Evolutionary conservation across 2,797 vertebrate genomes (phyloP).

Genomic region (Poeciliopsis gracilis): DNA sequence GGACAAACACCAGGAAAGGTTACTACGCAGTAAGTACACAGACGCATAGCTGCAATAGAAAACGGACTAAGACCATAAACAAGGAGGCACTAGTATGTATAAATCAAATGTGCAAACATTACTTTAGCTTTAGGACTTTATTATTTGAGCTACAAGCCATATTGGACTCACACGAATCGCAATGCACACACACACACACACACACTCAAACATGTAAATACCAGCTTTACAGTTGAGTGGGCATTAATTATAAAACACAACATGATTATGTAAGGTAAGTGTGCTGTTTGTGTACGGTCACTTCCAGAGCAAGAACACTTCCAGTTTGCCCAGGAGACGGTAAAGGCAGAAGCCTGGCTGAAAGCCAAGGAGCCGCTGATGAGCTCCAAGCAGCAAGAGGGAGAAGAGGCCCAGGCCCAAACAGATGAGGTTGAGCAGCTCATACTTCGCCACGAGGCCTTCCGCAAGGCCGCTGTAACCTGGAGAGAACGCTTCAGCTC

Average conservation of each 20-base stretch:
- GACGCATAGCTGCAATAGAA: slow-evolving; percentile 19
- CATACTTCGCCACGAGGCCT: slow-evolving; percentile 94
- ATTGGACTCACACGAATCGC: not conserved
- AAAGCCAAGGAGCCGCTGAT: slow-evolving; percentile 90
- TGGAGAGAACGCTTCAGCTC: slow-evolving; percentile 95
- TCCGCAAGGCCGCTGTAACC: slow-evolving; percentile 91
- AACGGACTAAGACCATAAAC: slow-evolving; percentile 11
- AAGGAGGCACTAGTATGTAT: not conserved
- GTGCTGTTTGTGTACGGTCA: slow-evolving; percentile 42
- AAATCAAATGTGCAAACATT: slow-evolving; percentile 13
- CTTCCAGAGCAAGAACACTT: slow-evolving; percentile 88
- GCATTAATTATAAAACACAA: slow-evolving; percentile 6
- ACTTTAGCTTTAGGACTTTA: not conserved
- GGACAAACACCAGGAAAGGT: slow-evolving; percentile 83
- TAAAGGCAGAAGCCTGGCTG: slow-evolving; percentile 90
- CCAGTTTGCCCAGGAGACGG: slow-evolving; percentile 88
- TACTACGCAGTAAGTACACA: slow-evolving; percentile 79
- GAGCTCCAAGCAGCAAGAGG: slow-evolving; percentile 72
- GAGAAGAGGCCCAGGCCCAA: slow-evolving; percentile 81
- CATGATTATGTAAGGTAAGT: slow-evolving; percentile 21
- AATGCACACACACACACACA: not conserved
- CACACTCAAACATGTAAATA: slow-evolving; percentile 1
- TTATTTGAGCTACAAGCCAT: slow-evolving; percentile 1
- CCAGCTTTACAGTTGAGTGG: slow-evolving; percentile 4
- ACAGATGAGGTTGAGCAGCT: slow-evolving; percentile 92